These are phyloP conservation scores for Lymantria monacha DNA, from an alignment of 2,888 invertebrate species.

Conservation along the genomic window DNA sequence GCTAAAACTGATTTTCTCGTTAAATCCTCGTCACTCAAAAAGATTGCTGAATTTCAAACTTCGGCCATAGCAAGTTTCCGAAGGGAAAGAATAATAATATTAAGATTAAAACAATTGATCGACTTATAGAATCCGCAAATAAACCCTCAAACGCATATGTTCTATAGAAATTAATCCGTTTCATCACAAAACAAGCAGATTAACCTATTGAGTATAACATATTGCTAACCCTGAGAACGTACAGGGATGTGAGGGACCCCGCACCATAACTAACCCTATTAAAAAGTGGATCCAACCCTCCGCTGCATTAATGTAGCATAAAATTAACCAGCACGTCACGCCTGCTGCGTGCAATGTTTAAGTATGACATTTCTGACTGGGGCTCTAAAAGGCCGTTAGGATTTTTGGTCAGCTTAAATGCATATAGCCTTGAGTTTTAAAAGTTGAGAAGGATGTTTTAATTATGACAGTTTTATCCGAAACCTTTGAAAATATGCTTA, in stretches of 20 bases:
- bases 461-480: too few species aligned
- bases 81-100: too few species aligned
- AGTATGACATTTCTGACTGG: conserved; percentile 44
- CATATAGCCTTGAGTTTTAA: neutral
- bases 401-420: conserved; percentile 32
- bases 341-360: conserved; percentile 61
- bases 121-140: conserved; percentile 9
- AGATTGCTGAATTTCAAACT: too few species aligned
- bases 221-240: conserved; percentile 63
- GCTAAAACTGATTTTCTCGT: too few species aligned
- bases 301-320: conserved; percentile 78
- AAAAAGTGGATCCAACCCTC: conserved; percentile 71
- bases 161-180: conserved; percentile 38
- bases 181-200: conserved; percentile 51
- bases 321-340: conserved; percentile 78
- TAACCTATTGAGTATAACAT: conserved; percentile 65
- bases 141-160: conserved; percentile 21
- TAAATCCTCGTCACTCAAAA: too few species aligned
- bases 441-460: neutral
- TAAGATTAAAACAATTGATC: too few species aligned
- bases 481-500: too few species aligned
- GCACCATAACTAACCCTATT: conserved; percentile 78
- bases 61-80: too few species aligned
- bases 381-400: conserved; percentile 39
- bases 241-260: conserved; percentile 54